phyloP scores from a whole-genome alignment of 2,888 invertebrate species.

The Microctonus aethiopoides region DNA sequence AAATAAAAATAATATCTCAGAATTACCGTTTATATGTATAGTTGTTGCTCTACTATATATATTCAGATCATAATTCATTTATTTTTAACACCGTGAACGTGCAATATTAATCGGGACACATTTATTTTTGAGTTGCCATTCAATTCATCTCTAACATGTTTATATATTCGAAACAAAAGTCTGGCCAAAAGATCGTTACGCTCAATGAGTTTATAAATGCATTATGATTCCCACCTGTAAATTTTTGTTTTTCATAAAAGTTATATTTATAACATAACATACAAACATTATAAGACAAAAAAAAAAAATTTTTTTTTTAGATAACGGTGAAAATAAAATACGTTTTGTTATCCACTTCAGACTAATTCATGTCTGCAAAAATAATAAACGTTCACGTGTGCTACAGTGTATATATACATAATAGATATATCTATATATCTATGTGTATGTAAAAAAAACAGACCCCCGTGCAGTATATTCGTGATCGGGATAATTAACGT shows the following conservation, averaged over 20 bases:
- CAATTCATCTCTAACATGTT: neutral
- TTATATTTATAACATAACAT: neutral
- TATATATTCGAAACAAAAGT: neutral
- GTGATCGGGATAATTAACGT: conserved; percentile 34
- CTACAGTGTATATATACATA: conserved; percentile 4
- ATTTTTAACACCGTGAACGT: neutral
- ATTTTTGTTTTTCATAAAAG: neutral
- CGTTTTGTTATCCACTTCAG: conserved; percentile 5
- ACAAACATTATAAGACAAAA: neutral
- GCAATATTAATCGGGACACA: neutral
- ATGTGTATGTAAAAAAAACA: neutral
- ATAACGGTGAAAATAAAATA: conserved; percentile 6
- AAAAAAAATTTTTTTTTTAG: neutral
- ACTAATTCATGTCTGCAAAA: conserved; percentile 22
- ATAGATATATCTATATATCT: neutral
- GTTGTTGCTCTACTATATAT: too few relatives aligned
- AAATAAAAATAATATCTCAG: neutral
- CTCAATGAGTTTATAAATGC: neutral
- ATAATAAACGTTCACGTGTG: conserved; percentile 15
- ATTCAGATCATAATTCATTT: neutral
- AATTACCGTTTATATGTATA: too few relatives aligned
- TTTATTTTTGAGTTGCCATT: neutral
- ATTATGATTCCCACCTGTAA: neutral
- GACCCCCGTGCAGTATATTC: conserved; percentile 18
- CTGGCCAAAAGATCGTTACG: neutral